A percentile compares a stretch with the other conserved stretches of the same genome.
phyloP scores from a whole-genome alignment of 2,797 vertebrate species.

The Bryconaethiops microstoma region DNA sequence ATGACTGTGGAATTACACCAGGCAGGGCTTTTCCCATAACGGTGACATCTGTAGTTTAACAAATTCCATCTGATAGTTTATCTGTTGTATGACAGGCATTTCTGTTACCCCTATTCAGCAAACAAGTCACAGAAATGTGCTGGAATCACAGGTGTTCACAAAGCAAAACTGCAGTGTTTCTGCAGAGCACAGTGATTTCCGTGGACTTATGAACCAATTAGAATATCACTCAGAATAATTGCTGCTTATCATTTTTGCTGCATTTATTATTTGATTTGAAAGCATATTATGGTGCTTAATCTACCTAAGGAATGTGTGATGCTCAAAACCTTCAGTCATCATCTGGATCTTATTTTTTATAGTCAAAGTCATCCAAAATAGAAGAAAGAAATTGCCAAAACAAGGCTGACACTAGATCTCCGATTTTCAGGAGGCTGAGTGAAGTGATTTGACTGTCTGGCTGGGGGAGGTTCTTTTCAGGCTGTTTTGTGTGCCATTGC shows the following conservation, averaged over 20 bases:
- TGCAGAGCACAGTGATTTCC: background rate
- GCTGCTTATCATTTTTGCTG: background rate
- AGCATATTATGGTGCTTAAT: too few relatives aligned
- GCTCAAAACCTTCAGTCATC: conserved; percentile 18
- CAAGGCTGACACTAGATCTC: background rate
- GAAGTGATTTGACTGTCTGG: background rate
- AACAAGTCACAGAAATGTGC: background rate
- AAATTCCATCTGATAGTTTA: background rate
- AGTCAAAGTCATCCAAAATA: background rate
- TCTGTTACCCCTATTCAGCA: background rate
- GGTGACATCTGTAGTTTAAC: background rate
- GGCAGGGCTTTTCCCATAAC: too few relatives aligned
- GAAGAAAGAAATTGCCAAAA: background rate
- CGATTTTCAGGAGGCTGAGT: background rate
- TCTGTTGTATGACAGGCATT: background rate
- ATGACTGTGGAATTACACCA: too few relatives aligned
- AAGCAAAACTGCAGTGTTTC: background rate
- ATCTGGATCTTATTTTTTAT: conserved; percentile 8
- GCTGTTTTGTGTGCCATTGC: background rate
- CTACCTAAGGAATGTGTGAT: background rate
- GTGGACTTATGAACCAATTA: background rate
- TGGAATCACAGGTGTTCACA: background rate
- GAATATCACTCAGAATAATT: background rate
- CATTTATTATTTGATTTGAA: background rate
- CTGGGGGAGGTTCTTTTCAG: conserved; percentile 5